phyloP scores from a whole-genome alignment of 2,113 vertebrate genomes.

The Aleadryas rufinucha region DNA sequence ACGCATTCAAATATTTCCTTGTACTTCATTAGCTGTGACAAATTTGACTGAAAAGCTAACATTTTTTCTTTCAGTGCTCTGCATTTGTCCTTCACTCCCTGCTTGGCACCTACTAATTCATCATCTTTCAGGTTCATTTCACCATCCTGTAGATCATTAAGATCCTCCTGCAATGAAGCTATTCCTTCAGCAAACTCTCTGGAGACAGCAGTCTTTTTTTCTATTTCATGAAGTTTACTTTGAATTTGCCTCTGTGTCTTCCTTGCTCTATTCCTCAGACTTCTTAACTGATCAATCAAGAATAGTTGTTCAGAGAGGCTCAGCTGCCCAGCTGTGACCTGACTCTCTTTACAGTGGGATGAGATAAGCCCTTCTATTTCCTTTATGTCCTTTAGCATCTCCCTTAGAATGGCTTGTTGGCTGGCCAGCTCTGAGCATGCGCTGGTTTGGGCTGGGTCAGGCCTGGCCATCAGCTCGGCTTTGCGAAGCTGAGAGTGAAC shows the following conservation, averaged over 20 bases:
- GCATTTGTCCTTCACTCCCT: constrained; percentile 24
- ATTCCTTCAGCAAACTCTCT: constrained; percentile 68
- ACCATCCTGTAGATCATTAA: constrained; percentile 59
- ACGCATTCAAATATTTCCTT: constrained; percentile 63
- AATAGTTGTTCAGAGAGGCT: constrained; percentile 79
- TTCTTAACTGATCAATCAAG: constrained; percentile 77
- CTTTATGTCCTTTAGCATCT: constrained; percentile 70
- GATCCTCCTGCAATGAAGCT: constrained; percentile 67
- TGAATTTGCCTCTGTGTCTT: constrained; percentile 72
- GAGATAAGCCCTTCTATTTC: constrained; percentile 72
- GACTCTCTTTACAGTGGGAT: constrained; percentile 72
- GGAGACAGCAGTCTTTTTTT: constrained; percentile 58
- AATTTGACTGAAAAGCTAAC: constrained; percentile 15
- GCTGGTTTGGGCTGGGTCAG: constrained; percentile 15
- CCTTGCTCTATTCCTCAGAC: constrained; percentile 76
- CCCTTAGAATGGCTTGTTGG: constrained; percentile 61
- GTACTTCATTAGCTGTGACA: constrained; percentile 55
- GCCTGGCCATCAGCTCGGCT: constrained; percentile 42
- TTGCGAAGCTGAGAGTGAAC: constrained; percentile 75
- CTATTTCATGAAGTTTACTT: constrained; percentile 70
- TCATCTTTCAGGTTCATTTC: background rate
- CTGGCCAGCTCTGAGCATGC: constrained; percentile 61
- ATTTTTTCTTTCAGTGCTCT: constrained; percentile 27
- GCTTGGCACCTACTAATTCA: background rate
- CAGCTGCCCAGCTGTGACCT: constrained; percentile 72